Conservation (phyloP, 2,113 vertebrate species). For the Carettochelys insculpta region DNA sequence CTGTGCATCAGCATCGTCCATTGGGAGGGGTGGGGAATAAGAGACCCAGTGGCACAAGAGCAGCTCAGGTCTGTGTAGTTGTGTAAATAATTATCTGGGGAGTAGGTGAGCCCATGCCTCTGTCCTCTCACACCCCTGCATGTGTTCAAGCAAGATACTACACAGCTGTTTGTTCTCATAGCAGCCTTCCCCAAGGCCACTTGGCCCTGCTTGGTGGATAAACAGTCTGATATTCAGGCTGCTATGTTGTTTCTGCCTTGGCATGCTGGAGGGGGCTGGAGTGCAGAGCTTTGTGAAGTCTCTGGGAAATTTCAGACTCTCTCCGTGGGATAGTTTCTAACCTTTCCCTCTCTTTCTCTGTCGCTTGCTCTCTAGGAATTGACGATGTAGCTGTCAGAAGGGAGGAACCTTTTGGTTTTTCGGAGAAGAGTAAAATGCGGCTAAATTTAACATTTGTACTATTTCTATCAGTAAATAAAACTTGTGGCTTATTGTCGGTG, state of each 20-base stretch:
- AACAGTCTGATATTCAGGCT: background rate
- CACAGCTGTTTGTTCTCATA: background rate
- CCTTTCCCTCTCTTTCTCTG: background rate
- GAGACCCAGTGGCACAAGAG: background rate
- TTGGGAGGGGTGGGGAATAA: background rate
- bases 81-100: background rate
- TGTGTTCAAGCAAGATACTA: no score
- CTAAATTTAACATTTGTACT: slow-evolving; percentile 94
- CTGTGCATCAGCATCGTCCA: background rate
- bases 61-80: background rate
- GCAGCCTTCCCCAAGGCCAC: background rate
- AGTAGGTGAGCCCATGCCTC: accelerated
- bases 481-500: slow-evolving; percentile 91
- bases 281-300: background rate
- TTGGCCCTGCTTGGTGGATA: background rate
- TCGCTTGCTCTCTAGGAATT: slow-evolving; percentile 85
- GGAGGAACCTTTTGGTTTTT: slow-evolving; percentile 73
- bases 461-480: slow-evolving; percentile 98
- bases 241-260: background rate
- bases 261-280: background rate
- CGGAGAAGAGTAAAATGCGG: slow-evolving; percentile 79
- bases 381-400: slow-evolving; percentile 90
- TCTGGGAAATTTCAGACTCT: accelerated
- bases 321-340: background rate
- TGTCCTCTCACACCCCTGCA: background rate